Base-by-base conservation (phyloP, 2,888 invertebrate species). In the Cacoxenus indagator region DNA sequence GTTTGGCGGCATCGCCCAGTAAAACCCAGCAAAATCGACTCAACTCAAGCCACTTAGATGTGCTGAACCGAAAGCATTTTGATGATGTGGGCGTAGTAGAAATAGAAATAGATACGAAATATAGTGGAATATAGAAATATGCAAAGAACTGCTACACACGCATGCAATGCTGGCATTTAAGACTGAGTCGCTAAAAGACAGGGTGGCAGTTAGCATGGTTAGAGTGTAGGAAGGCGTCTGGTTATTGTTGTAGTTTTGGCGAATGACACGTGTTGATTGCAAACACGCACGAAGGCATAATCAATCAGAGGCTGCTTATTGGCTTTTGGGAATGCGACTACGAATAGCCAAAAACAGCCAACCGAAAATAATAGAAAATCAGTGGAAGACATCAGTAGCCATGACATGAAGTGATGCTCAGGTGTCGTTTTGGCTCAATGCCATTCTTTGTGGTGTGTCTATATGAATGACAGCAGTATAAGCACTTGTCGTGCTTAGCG, bases 281-380 rank as follows among this genome's bases (percentile, higher is more conserved):
- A 45, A 24, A 43, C 48, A 45, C 45, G 22, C 54, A 54, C 43
- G 74, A 69, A 71, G 74, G 66, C 72, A 80, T 82, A 82, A 79
- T 79, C 79, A 79, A 82, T 79, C 79, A 79, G 79, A 75, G 72
- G 82, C 81, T 77, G 81, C 79, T 82, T 82, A 79, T 79, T 79
- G 79, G 81, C 81, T 79, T 79, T 78, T 78, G 78, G 81, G 78
- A 78, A 82, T 78, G 76, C 81, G 73, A 78, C 78, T 71, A 74
- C 54, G 24, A 54, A 48, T 14, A 22, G 54, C 24, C 22, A 54
- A 54, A 24, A 80, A 78, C 78, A 80, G 76, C 78, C 72, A 73
- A 73, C 78, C 82, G 82, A 76, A 75, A 78, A 72, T 78, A 24
- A 26, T 14, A 24, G 22, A 51, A 54, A 8, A 54, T 24, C n/a